These are phyloP conservation scores for Pachypsylla venusta DNA, from an alignment of 1,140 invertebrate genomes.

Conservation along the genomic window DNA sequence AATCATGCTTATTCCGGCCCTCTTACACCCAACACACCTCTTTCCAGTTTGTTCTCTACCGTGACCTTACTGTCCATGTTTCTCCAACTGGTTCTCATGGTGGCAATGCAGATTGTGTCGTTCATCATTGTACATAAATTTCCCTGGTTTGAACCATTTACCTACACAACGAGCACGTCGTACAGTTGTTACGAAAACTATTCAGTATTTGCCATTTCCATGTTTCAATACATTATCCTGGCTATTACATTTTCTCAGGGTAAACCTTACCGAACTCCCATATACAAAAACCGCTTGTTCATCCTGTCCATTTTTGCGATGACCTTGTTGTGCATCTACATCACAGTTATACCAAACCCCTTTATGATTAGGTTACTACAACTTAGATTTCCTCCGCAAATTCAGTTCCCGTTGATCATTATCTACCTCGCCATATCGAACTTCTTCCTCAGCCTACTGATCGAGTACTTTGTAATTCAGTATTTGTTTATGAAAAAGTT, in stretches of 20 bases:
- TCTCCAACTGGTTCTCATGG: constrained; percentile 57
- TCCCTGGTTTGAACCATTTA: constrained; percentile 52
- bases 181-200: constrained; percentile 63
- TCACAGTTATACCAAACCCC: constrained; percentile 47
- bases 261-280: constrained; percentile 67
- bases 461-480: background rate
- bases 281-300: constrained; percentile 62
- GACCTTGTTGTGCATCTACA: constrained; percentile 45
- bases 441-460: constrained; percentile 31
- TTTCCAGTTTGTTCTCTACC: constrained; percentile 47
- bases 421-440: constrained; percentile 40
- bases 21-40: constrained; percentile 47
- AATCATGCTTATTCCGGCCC: constrained; percentile 54
- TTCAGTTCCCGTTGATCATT: constrained; percentile 44
- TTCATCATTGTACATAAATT: constrained; percentile 47
- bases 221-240: constrained; percentile 86
- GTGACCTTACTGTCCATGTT: constrained; percentile 48
- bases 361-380: constrained; percentile 46
- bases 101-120: constrained; percentile 47
- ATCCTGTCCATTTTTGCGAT: constrained; percentile 46
- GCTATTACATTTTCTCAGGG: constrained; percentile 83
- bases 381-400: constrained; percentile 45
- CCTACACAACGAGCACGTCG: constrained; percentile 31
- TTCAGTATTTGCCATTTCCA: constrained; percentile 68
- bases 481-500: constrained; percentile 1